These are phyloP conservation scores for Folsomia candida DNA, from an alignment of 2,888 invertebrate genomes.

Conservation along the genomic window DNA sequence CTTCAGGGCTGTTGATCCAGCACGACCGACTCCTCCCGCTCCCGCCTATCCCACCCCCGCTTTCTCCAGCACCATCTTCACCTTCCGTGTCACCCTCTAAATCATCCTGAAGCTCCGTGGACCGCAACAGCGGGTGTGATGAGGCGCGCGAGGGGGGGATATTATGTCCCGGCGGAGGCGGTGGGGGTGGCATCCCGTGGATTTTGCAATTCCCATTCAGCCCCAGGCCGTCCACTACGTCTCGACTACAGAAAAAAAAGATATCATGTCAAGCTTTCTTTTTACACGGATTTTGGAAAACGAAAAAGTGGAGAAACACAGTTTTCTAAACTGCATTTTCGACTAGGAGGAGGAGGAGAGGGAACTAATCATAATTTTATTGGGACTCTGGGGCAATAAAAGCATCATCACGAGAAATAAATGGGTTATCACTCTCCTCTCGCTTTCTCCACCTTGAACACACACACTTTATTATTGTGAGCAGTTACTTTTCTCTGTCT, in stretches of 20 bases:
- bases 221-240: slow-evolving; percentile 46
- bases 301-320: neutral
- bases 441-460: too few species aligned
- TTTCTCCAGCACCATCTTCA: slow-evolving; percentile 28
- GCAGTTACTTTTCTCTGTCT: too few species aligned
- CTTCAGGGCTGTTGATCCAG: slow-evolving; percentile 87
- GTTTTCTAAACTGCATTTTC: too few species aligned
- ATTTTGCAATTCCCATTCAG: slow-evolving; percentile 54
- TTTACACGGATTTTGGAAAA: neutral
- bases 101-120: slow-evolving; percentile 49
- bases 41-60: slow-evolving; percentile 8
- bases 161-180: slow-evolving; percentile 47
- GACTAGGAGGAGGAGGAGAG: neutral
- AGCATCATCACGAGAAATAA: slow-evolving; percentile 5
- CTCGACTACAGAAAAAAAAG: slow-evolving; percentile 34
- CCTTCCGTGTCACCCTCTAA: slow-evolving; percentile 45
- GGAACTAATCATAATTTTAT: slow-evolving; percentile 7
- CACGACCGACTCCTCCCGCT: slow-evolving; percentile 31
- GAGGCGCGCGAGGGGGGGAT: slow-evolving; percentile 49
- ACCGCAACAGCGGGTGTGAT: slow-evolving; percentile 49
- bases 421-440: neutral
- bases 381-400: slow-evolving; percentile 3
- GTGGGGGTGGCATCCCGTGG: slow-evolving; percentile 55
- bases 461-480: too few species aligned
- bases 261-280: neutral